Evolutionary conservation across 1,140 invertebrate genomes (phyloP), one percentile per base, ranked within the genome.

Genomic region (Eupeodes corollae): DNA sequence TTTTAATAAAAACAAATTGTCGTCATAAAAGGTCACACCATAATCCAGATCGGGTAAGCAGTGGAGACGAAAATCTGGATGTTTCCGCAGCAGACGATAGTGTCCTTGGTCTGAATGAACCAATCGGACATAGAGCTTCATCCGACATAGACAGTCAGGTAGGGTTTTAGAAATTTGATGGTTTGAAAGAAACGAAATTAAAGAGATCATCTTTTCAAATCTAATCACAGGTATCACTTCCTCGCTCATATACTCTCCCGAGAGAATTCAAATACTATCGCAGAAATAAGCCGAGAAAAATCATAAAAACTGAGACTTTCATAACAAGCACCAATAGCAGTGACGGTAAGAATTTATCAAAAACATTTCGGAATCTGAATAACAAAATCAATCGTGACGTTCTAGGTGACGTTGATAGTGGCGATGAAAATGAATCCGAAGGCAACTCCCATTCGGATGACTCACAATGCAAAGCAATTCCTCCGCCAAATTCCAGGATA

Each of bases 221-320:
- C 21, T 26, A 26, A 26, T 53, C 53, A n/a, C 54, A 84, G 70
- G 75, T 89, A 42, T 88, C 85, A 1, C 63, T 89, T 14, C 86
- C 87, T 0, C 74, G 86, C 30, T 88, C 85, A 18, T 89, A 89
- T 59, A 90, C 87, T 1, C 68, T 91, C 12, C 87, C 86, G 0
- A 77, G 86, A 21, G 84, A 90, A 68, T 89, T 88, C 64, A 84
- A 85, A 55, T 88, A 88, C 68, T 85, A 84, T 68, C 70, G 83
- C 44, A 74, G 80, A 48, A 74, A 72, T 45, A 68, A 75, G 38
- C 53, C 57, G n/a, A 52, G 63, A 45, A 60, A 67, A 47, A 26
- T 26, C 8, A 26, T 26, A 5, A 26, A 26, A 26, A 26, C 21
- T 5, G 21, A 26, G 8, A 26, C 21, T 26, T 53, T 57, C 58